Evolutionary conservation across 2,888 invertebrate species (phyloP), one percentile per base, ranked within the genome.

Genomic region (Lagria hirta): DNA sequence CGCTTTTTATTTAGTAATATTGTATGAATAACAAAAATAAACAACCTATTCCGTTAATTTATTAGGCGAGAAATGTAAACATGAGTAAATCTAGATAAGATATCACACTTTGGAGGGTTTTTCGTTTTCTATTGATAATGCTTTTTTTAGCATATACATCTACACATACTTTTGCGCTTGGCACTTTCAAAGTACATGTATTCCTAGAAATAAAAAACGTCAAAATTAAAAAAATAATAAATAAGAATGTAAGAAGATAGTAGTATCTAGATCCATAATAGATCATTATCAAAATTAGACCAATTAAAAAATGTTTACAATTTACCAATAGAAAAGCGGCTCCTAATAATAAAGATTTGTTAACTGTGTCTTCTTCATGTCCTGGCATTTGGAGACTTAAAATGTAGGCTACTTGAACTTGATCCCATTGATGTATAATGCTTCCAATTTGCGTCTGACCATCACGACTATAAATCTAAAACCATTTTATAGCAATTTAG

Each of bases 321-420:
- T 71, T 75, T 77, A 91, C 93, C 80, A 94, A 73, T 43, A 94
- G 75, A 72, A 94, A 92, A 0, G 86, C 81, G 28, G 89, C 83
- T 3, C 86, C 93, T 14, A 94, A 66, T 35, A 93, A 73, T 2
- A 89, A 71, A 0, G 90, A 88, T 64, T 93, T 92, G 38, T 86
- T 79, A 56, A 81, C 84, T 1, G 84, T 81, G 59, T 88, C 84
- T 11, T 83, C 76, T 29, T 85, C 82, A 1, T 74, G 62, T 51
- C 81, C 76, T 0, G 91, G 88, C 62, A 89, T 86, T 30, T 82
- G 81, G 22, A 93, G 72, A 32, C 83, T 83, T 45, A 91, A 81
- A 33, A 82, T 83, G 61, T 91, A 86, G 58, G 80, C 82, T 17
- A 80, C 80, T 43, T 82, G 73, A 16, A 80, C 73, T 35, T 79